Percentiles rank a stretch among this genome's conserved stretches.
phyloP scores from a whole-genome alignment of 2,797 vertebrate genomes.

The Coreius guichenoti region DNA sequence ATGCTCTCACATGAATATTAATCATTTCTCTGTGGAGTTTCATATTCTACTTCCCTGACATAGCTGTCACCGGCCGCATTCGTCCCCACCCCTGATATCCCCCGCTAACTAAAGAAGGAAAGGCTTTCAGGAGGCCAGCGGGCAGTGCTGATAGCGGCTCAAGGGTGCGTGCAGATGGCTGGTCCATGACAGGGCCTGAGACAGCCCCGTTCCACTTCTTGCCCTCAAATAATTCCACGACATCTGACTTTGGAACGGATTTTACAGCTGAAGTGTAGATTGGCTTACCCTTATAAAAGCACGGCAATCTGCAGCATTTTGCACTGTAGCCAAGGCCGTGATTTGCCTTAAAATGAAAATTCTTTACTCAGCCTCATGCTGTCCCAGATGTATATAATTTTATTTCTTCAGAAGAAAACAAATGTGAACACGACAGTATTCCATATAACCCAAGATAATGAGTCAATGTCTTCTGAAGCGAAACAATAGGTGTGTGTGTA shows the following conservation, averaged over 20 bases:
- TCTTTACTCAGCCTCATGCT: not conserved
- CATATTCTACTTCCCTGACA: constrained; percentile 22
- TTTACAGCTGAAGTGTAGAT: constrained; percentile 35
- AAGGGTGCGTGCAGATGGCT: constrained; percentile 61
- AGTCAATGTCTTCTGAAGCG: not conserved
- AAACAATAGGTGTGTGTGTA: not conserved
- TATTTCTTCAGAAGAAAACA: not conserved
- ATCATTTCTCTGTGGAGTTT: constrained; percentile 20
- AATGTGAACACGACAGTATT: not conserved
- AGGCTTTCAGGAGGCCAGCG: constrained; percentile 22
- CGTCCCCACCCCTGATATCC: not conserved
- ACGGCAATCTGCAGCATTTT: constrained; percentile 14
- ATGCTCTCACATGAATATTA: constrained; percentile 40
- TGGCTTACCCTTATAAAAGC: constrained; percentile 35
- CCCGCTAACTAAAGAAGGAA: constrained; percentile 19
- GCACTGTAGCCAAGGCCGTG: not conserved
- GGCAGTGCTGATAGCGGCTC: constrained; percentile 25
- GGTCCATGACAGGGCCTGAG: constrained; percentile 46
- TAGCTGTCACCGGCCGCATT: constrained; percentile 18
- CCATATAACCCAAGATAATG: not conserved
- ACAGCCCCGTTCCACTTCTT: constrained; percentile 53
- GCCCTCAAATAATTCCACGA: constrained; percentile 47
- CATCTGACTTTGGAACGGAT: constrained; percentile 43
- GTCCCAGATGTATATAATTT: not conserved
- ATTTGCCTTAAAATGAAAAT: not conserved